Evolutionary conservation across 1,140 invertebrate species (phyloP), one percentile per base, ranked within the genome.

Genomic region (Brachionus koreanus): DNA sequence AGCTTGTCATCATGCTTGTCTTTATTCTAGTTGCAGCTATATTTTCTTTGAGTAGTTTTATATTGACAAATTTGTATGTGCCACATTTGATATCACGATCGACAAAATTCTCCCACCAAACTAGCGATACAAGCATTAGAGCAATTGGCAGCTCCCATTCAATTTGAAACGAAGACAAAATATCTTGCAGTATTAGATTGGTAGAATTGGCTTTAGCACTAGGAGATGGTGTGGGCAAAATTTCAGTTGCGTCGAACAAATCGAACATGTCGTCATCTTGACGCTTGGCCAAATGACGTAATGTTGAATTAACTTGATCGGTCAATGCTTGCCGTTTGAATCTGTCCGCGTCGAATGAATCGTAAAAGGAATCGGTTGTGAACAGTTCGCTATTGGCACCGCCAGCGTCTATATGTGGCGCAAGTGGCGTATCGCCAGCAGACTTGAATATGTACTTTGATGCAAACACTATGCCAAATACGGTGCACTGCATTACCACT

Each of bases 31-130:
- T 74, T 0, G 67, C 67, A 6, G 57, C 39, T 6, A 82, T 82
- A 19, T 82, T 82, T 6, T 82, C 82, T 42, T 74, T 82, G 23
- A 82, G 43, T 7, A 74, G 23, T 74, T 74, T 82, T 19, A 85
- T 83, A 83, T 39, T 86, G 81, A 72, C 85, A 83, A 35, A 37
- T 43, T 74, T 82, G n/a, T 23, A 65, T 13, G 46, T 33, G 57
- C 86, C 85, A 85, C 37, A 87, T 63, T 35, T 82, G 46, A 61
- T 85, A 49, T 77, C 86, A 83, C 91, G 91, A 33, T 93, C 93
- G 0, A 95, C 94, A 86, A 94, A 98, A 89, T 98, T 98, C 88
- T 98, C 96, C 96, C 96, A 98, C 94, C 95, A 98, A 29, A 94
- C 93, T 35, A 94, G 91, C 3, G 95, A 97, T 49, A 95, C 93